Base-by-base conservation (phyloP, 2,113 vertebrate species). In the Zeus faber region DNA sequence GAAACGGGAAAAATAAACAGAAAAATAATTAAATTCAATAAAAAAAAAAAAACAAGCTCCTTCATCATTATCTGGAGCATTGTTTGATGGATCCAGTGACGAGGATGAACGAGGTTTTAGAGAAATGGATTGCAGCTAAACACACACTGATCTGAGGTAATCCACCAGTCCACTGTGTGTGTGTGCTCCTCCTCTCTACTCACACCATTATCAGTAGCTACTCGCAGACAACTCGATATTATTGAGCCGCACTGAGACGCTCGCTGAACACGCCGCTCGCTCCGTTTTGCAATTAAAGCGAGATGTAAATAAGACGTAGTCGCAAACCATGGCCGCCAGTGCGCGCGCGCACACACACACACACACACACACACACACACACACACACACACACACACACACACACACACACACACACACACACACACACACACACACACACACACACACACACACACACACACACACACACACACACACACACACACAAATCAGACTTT, bases 171-270 rank as follows among this genome's bases (percentile, higher is more conserved):
- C 9, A 11, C 1, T 41, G 39, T 41, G 40, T 43, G 16, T 43
- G n/a, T 17, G 2, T 43, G 18, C 6, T 2, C 9, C 16, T 21
- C 67, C 61, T 76, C 80, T 63, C 64, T 37, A n/a, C 76, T 74
- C 27, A 37, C 57, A 68, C 55, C 70, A 16, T 65, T 68, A 84
- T 86, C 82, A 80, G 70, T 56, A 77, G 56, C 84, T 70, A 47
- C 84, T 86, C 81, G 74, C 68, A 24, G 63, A 40, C 74, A 60
- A 23, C n/a, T 89, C 85, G 49, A 89, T 88, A 86, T 44, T 81
- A 87, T 86, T 55, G 87, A 88, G 62, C 51, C 11, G 50, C 40
- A 40, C 44, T 3, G 55, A 63, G 67, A 76, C 54, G 67, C 68
- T 80, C 44, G 26, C 56, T 48, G 68, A 54, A 58, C 76, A 55